phyloP scores from a whole-genome alignment of 2,113 vertebrate genomes.

The Clarias magur region DNA sequence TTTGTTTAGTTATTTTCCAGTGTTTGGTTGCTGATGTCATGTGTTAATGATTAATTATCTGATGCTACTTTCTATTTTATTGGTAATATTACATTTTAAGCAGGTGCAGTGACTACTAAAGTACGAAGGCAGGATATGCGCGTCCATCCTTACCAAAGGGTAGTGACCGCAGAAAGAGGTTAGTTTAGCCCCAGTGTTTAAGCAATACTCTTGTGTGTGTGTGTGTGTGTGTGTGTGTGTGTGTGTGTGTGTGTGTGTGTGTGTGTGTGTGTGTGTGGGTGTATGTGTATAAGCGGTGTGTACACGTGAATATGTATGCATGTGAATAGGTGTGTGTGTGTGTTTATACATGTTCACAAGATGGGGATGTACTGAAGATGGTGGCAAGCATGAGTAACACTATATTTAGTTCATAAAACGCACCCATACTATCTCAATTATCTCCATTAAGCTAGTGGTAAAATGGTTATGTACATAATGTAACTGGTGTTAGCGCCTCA shows the following conservation, averaged over 20 bases:
- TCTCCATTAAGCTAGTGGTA: background rate
- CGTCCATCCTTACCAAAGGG: conserved; percentile 99
- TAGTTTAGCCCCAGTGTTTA: conserved; percentile 91
- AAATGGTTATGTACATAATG: conserved; percentile 2
- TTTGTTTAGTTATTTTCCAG: conserved; percentile 13
- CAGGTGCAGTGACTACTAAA: conserved; percentile 99
- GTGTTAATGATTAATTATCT: conserved; percentile 66
- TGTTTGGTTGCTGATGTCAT: conserved; percentile 50
- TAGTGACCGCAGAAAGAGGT: conserved; percentile 99
- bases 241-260: conserved; percentile 37
- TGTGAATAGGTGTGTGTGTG: conserved; percentile 38
- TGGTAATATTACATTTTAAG: conserved; percentile 94
- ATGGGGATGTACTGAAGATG: conserved; percentile 52
- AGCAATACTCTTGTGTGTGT: conserved; percentile 44
- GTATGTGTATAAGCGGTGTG: background rate
- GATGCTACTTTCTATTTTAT: conserved; percentile 87
- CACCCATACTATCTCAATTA: background rate
- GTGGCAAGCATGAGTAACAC: conserved; percentile 40
- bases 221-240: conserved; percentile 39
- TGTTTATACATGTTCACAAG: conserved; percentile 64
- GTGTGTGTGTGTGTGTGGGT: background rate
- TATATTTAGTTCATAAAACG: conserved; percentile 14
- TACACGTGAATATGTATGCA: too few species aligned
- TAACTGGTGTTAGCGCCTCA: conserved; percentile 2
- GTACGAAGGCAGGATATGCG: conserved; percentile 99